These are phyloP conservation scores for Myiotriccus ornatus DNA, from an alignment of 2,797 vertebrate species.

Conservation along the genomic window DNA sequence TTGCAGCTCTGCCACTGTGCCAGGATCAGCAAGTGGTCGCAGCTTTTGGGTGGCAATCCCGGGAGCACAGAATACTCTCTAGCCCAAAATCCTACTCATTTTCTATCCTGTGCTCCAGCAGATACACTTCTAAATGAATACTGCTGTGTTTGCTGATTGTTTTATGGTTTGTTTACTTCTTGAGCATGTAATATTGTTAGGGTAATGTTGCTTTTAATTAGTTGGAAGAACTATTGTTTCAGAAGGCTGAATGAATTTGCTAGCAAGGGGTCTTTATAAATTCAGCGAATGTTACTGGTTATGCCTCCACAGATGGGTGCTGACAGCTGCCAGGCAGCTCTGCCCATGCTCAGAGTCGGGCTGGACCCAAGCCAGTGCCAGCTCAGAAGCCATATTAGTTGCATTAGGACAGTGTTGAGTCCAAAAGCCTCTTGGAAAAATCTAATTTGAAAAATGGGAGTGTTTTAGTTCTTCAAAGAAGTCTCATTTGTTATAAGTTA, in stretches of 20 bases:
- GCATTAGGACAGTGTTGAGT: not conserved
- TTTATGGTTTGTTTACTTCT: conserved; percentile 61
- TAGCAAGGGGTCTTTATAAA: conserved; percentile 26
- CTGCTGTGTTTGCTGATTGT: conserved; percentile 33
- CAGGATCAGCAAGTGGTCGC: not conserved
- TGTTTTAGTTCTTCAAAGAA: not conserved
- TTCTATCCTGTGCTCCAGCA: not conserved
- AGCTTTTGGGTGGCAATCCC: not conserved
- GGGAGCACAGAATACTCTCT: not conserved
- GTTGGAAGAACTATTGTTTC: conserved; percentile 50
- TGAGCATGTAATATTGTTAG: conserved; percentile 9
- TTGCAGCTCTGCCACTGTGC: not conserved
- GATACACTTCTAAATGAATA: conserved; percentile 29
- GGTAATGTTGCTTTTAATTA: conserved; percentile 49
- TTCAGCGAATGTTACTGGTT: not conserved
- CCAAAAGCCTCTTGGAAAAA: not conserved
- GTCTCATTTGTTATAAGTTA: not conserved
- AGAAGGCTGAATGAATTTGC: conserved; percentile 29
- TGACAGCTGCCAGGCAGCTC: conserved; percentile 46
- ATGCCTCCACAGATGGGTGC: conserved; percentile 34
- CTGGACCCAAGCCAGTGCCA: not conserved
- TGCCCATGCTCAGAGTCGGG: not conserved
- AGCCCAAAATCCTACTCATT: not conserved
- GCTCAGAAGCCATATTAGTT: not conserved
- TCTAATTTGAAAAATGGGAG: not conserved